These are phyloP conservation scores for Nasonia giraulti DNA, from an alignment of 1,140 invertebrate species.

Conservation along the genomic window DNA sequence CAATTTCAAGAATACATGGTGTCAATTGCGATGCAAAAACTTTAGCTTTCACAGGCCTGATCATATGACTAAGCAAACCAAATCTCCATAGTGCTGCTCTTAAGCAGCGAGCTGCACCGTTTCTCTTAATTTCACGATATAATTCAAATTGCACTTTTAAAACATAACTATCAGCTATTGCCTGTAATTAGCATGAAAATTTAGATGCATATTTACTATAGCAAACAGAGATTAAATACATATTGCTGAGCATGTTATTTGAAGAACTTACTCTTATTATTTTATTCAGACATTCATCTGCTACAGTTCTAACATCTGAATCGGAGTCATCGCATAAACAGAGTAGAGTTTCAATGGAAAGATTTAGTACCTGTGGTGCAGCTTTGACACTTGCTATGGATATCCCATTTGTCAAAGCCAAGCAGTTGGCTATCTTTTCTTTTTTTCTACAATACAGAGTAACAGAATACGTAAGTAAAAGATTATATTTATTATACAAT, in stretches of 20 bases:
- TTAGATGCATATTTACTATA: slow-evolving; percentile 28
- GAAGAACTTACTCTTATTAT: slow-evolving; percentile 81
- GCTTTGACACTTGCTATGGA: slow-evolving; percentile 75
- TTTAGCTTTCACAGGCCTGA: slow-evolving; percentile 84
- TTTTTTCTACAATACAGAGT: slow-evolving; percentile 76
- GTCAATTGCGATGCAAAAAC: slow-evolving; percentile 84
- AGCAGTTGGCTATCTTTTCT: slow-evolving; percentile 82
- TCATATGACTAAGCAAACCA: slow-evolving; percentile 81
- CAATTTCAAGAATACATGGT: slow-evolving; percentile 81
- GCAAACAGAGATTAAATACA: not conserved
- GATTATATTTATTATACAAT: slow-evolving; percentile 1
- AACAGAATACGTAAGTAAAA: slow-evolving; percentile 32
- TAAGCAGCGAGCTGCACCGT: slow-evolving; percentile 80
- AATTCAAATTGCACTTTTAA: slow-evolving; percentile 85
- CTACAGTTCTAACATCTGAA: slow-evolving; percentile 85
- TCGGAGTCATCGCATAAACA: slow-evolving; percentile 84
- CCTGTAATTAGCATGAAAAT: slow-evolving; percentile 67
- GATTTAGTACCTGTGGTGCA: slow-evolving; percentile 78
- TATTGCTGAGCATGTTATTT: not conserved
- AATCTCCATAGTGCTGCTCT: slow-evolving; percentile 85
- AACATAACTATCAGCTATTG: slow-evolving; percentile 79
- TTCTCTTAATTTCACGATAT: slow-evolving; percentile 88
- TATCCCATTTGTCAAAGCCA: slow-evolving; percentile 81
- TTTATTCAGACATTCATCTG: slow-evolving; percentile 87
- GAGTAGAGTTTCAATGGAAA: slow-evolving; percentile 83